Percentiles rank a stretch among this genome's conserved stretches.
Conservation (phyloP, 2,113 vertebrate genomes). For the Leuciscus idus region DNA sequence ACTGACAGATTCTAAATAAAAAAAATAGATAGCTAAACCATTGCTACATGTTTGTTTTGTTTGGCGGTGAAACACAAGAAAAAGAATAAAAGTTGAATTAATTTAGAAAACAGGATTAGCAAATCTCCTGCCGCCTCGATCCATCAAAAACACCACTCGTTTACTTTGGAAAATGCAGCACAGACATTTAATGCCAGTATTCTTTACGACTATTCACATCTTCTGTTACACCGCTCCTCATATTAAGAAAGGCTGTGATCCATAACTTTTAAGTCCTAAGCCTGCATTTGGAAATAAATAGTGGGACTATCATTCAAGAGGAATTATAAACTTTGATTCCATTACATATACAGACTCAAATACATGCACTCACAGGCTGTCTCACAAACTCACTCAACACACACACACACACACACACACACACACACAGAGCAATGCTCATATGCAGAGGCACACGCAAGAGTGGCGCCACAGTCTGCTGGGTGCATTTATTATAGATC, state of each 20-base stretch:
- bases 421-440: slow-evolving; percentile 31
- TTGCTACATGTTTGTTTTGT: slow-evolving; percentile 45
- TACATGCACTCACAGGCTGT: slow-evolving; percentile 43
- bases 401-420: slow-evolving; percentile 14
- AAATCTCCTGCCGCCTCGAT: slow-evolving; percentile 47
- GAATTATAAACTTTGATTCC: slow-evolving; percentile 51
- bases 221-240: slow-evolving; percentile 46
- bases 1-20: slow-evolving; percentile 23
- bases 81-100: slow-evolving; percentile 45
- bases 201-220: slow-evolving; percentile 52
- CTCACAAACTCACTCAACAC: slow-evolving; percentile 38
- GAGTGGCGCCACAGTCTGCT: slow-evolving; percentile 59
- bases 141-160: slow-evolving; percentile 50
- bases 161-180: slow-evolving; percentile 51
- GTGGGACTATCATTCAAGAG: slow-evolving; percentile 49
- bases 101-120: slow-evolving; percentile 52
- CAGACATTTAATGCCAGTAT: slow-evolving; percentile 51
- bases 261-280: slow-evolving; percentile 52
- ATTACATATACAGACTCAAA: slow-evolving; percentile 47
- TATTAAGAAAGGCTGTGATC: slow-evolving; percentile 40
- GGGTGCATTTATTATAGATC: slow-evolving; percentile 61
- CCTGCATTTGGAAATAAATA: slow-evolving; percentile 51
- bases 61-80: slow-evolving; percentile 46
- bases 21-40: slow-evolving; percentile 33
- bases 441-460: slow-evolving; percentile 49